phyloP scores from a whole-genome alignment of 2,888 invertebrate species.

The Laspeyria flexula region DNA sequence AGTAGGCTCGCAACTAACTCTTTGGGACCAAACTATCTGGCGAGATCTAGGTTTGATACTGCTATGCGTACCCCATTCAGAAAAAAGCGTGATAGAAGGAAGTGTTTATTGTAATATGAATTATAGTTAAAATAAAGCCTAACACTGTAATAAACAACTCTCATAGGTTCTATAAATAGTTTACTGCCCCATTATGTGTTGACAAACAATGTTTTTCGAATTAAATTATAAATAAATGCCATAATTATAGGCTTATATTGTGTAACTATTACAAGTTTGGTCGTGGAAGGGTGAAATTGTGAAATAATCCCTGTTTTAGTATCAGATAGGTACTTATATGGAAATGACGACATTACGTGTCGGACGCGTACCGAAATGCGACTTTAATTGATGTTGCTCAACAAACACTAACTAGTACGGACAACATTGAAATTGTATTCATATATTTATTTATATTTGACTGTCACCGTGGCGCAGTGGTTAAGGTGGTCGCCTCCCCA shows the following conservation, averaged over 20 bases:
- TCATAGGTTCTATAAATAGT: neutral
- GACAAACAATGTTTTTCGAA: constrained; percentile 34
- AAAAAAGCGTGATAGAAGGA: too few species aligned
- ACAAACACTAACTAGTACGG: constrained; percentile 66
- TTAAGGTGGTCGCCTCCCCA: too few species aligned
- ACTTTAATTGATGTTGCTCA: constrained; percentile 82
- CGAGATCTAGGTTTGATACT: too few species aligned
- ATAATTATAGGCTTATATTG: constrained; percentile 40
- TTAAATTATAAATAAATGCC: constrained; percentile 38
- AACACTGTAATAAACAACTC: too few species aligned
- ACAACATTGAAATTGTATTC: constrained; percentile 38
- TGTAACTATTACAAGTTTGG: constrained; percentile 40
- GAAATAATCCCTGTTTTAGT: constrained; percentile 52
- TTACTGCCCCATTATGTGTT: constrained; percentile 2
- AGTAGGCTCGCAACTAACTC: too few species aligned
- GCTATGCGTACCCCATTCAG: too few species aligned
- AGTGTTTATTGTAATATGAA: too few species aligned
- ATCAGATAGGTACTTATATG: constrained; percentile 57
- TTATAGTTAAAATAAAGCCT: too few species aligned
- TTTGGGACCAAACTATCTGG: too few species aligned
- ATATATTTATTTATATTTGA: constrained; percentile 2
- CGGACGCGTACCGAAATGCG: constrained; percentile 70
- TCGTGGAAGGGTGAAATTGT: constrained; percentile 37
- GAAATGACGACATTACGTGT: constrained; percentile 75
- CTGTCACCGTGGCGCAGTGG: too few species aligned